A percentile compares a stretch with the other conserved stretches of the same genome.
These are phyloP conservation scores for Artemia sinica DNA, from an alignment of 2,888 invertebrate genomes.

Conservation along the genomic window DNA sequence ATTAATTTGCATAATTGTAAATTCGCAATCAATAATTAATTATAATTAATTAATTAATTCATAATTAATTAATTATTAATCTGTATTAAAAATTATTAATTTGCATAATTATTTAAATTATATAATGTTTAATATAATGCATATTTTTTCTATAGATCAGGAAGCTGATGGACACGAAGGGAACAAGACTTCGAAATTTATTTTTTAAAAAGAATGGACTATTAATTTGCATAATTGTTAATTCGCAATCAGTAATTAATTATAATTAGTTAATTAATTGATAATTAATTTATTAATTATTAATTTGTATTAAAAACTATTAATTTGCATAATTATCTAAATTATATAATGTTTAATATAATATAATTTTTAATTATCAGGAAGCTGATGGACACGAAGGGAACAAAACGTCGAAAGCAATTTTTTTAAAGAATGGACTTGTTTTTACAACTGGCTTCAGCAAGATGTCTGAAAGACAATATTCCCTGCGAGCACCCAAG, in stretches of 20 bases:
- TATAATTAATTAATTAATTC: conserved; percentile 95
- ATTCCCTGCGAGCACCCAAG: conserved; percentile 79
- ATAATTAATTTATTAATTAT: conserved; percentile 49
- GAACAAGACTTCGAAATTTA: conserved; percentile 74
- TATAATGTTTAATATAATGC: too few relatives aligned
- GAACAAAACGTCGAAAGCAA: conserved; percentile 74
- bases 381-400: conserved; percentile 83
- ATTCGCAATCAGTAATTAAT: too few relatives aligned
- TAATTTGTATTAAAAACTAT: background rate
- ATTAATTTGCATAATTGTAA: too few relatives aligned
- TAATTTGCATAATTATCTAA: too few relatives aligned
- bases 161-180: conserved; percentile 83
- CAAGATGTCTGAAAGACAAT: conserved; percentile 92
- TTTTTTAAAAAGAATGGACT: conserved; percentile 71
- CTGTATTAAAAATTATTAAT: too few relatives aligned
- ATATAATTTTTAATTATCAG: too few relatives aligned
- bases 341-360: too few relatives aligned
- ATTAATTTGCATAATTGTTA: conserved; percentile 41
- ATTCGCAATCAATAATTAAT: too few relatives aligned
- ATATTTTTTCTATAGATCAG: conserved; percentile 26
- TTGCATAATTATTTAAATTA: too few relatives aligned
- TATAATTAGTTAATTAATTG: too few relatives aligned
- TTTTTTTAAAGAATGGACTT: conserved; percentile 71
- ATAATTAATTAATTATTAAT: conserved; percentile 39
- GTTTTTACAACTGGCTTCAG: conserved; percentile 95